phyloP scores from a whole-genome alignment of 2,113 vertebrate genomes.

The Oriolus oriolus region DNA sequence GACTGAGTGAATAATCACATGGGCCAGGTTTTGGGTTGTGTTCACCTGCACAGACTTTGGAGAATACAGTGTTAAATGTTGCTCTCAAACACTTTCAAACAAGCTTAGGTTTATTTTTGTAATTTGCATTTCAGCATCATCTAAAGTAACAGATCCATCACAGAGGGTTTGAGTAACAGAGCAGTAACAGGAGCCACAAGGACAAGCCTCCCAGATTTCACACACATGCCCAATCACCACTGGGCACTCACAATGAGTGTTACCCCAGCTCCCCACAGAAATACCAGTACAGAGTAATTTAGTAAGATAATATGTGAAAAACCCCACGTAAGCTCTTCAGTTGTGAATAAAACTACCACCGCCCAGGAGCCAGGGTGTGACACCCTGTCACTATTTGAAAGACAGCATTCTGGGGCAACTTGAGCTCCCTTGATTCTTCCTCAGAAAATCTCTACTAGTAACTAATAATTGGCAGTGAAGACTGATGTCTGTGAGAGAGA shows the following conservation, averaged over 20 bases:
- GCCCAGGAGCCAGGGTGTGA: not conserved
- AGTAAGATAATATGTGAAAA: not conserved
- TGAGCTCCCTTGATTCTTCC: not conserved
- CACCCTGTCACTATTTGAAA: not conserved
- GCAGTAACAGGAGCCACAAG: not conserved
- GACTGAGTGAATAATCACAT: not conserved
- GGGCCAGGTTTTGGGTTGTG: not conserved
- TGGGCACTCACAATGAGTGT: not conserved
- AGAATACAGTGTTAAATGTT: not conserved
- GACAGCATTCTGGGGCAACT: not conserved
- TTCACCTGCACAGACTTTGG: not conserved
- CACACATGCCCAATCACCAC: not conserved
- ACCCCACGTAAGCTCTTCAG: not conserved
- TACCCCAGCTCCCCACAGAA: not conserved
- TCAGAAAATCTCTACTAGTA: not conserved
- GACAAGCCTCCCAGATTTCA: not conserved
- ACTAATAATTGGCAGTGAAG: not conserved
- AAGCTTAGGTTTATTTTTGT: not conserved
- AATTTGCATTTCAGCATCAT: not conserved
- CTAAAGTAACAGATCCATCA: not conserved
- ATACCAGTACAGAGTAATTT: not conserved
- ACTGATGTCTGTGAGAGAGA: rapidly evolving
- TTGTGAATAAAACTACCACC: not conserved
- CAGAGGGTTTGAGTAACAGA: not conserved
- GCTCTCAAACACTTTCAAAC: not conserved